Evolutionary conservation across 2,888 invertebrate species (phyloP).

Genomic region (Hirtodrosophila confusa): DNA sequence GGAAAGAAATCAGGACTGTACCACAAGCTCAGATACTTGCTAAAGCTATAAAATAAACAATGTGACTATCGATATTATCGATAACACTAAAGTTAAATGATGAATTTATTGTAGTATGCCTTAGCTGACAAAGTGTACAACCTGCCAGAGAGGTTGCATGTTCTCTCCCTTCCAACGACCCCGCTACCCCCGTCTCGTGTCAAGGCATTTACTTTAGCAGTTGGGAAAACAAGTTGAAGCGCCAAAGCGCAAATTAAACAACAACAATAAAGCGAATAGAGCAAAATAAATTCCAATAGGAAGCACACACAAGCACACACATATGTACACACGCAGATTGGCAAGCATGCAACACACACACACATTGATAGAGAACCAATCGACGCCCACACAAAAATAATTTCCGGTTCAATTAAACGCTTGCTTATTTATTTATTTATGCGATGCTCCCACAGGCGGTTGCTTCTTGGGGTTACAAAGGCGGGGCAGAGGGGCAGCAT

Average conservation of each 20-base stretch:
- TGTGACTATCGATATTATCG: too few relatives aligned
- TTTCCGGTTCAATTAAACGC: slow-evolving; percentile 79
- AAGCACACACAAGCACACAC: slow-evolving; percentile 9
- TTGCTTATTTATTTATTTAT: slow-evolving; percentile 77
- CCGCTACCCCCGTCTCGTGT: not conserved
- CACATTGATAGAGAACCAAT: slow-evolving; percentile 39
- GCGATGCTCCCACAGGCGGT: slow-evolving; percentile 43
- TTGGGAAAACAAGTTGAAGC: slow-evolving; percentile 40
- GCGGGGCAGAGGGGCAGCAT: not conserved
- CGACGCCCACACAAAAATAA: slow-evolving; percentile 61
- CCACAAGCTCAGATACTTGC: too few relatives aligned
- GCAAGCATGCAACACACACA: slow-evolving; percentile 13
- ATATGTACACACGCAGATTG: slow-evolving; percentile 16
- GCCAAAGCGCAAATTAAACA: slow-evolving; percentile 43
- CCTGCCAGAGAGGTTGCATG: slow-evolving; percentile 3
- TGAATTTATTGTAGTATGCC: too few relatives aligned
- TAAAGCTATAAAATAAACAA: too few relatives aligned
- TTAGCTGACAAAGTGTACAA: too few relatives aligned
- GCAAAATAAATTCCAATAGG: slow-evolving; percentile 63
- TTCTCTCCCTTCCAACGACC: slow-evolving; percentile 7
- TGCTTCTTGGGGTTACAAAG: not conserved
- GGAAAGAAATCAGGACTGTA: too few relatives aligned
- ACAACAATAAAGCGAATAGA: slow-evolving; percentile 19
- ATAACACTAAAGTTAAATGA: too few relatives aligned
- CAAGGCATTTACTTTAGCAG: slow-evolving; percentile 11